Conservation (phyloP, 2,797 vertebrate genomes). For the Telmatherina bonti region DNA sequence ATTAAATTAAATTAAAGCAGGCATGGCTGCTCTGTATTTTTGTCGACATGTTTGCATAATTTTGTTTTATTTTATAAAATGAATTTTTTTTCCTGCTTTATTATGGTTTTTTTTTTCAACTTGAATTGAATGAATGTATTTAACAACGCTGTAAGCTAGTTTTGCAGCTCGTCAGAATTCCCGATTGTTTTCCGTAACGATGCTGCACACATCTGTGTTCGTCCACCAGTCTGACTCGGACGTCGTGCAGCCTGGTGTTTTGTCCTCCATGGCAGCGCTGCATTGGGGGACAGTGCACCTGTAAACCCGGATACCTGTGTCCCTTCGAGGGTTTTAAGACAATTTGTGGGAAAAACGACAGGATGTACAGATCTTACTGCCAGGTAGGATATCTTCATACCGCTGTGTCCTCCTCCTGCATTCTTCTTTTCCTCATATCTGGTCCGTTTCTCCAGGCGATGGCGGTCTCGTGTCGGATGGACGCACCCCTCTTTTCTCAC, state of each 20-base stretch:
- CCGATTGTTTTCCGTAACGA: too few relatives aligned
- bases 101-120: too few relatives aligned
- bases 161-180: too few relatives aligned
- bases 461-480: slow-evolving; percentile 78
- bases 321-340: slow-evolving; percentile 47
- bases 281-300: slow-evolving; percentile 76
- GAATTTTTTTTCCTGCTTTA: too few relatives aligned
- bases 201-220: too few relatives aligned
- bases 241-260: slow-evolving; percentile 89
- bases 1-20: too few relatives aligned
- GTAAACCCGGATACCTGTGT: slow-evolving; percentile 91
- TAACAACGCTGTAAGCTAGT: too few relatives aligned
- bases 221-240: slow-evolving; percentile 69
- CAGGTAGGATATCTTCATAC: slow-evolving; percentile 76
- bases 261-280: slow-evolving; percentile 91
- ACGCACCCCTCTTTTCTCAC: slow-evolving; percentile 76
- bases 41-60: too few relatives aligned
- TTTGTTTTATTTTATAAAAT: too few relatives aligned
- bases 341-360: slow-evolving; percentile 77
- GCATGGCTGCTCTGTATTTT: too few relatives aligned
- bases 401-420: too few relatives aligned
- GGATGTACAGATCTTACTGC: slow-evolving; percentile 84
- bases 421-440: background rate
- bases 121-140: too few relatives aligned
- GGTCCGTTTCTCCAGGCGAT: slow-evolving; percentile 72